These are phyloP conservation scores for Gnathonemus echidnorhynchus DNA, from an alignment of 2,113 vertebrate species.

Conservation along the genomic window DNA sequence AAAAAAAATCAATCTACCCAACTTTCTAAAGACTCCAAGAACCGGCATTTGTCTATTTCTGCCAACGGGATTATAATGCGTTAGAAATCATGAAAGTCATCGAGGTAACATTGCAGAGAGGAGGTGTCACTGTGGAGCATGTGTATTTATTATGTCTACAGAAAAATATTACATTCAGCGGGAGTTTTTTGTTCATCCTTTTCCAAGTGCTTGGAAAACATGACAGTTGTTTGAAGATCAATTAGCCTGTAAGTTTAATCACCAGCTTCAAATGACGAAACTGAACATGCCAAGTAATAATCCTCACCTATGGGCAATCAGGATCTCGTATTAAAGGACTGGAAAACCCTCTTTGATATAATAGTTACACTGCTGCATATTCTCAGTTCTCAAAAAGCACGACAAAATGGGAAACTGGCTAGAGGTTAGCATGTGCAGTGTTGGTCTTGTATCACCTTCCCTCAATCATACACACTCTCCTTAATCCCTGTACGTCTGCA, in stretches of 20 bases:
- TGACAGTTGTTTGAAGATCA: conserved; percentile 3
- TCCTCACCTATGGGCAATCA: neutral
- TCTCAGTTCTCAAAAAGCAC: neutral
- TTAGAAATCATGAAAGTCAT: neutral
- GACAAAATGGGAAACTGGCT: neutral
- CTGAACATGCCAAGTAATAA: neutral
- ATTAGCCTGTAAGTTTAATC: neutral
- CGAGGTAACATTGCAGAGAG: neutral
- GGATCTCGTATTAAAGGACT: neutral
- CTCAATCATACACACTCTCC: neutral
- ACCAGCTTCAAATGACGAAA: neutral
- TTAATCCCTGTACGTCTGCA: neutral
- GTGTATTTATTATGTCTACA: neutral
- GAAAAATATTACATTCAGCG: neutral
- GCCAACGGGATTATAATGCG: neutral
- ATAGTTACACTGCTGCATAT: neutral
- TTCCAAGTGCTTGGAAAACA: neutral
- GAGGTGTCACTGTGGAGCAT: neutral
- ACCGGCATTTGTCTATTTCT: neutral
- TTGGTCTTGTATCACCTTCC: neutral
- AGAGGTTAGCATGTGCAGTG: neutral
- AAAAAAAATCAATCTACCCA: neutral
- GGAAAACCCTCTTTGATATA: neutral
- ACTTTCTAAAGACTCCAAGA: neutral
- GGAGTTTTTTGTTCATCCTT: neutral